Base-by-base conservation (phyloP, 2,797 vertebrate genomes). In the Heterohyrax brucei region DNA sequence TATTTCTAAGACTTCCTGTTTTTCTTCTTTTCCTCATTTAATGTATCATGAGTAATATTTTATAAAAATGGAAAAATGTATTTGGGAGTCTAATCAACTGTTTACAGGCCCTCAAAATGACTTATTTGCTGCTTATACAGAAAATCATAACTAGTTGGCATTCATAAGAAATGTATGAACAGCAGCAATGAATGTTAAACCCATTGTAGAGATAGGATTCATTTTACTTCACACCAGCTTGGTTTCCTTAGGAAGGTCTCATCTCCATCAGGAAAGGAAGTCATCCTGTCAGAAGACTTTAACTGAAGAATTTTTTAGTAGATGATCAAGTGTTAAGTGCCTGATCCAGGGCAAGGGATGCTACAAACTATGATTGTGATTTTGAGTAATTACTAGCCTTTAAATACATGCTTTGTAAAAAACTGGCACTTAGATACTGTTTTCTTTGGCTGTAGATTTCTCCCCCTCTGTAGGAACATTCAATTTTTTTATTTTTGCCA, bases 41-140 rank as follows among this genome's bases (percentile, higher is more conserved):
- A 53, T 96, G 28, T 73, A 92, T 95, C 83, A 94, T 84, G 77
- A 92, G 73, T 93, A 84, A 33, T 91, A 76, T 46, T 97, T 97
- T 95, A 83, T 89, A 93, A 94, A 95, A 95, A 39, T 88, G 59
- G 72, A 64, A 93, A 46, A 91, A 66, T 75, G 33, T 56, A 59
- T 66, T 77, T 94, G 62, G 33, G 88, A 30, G 91, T 95, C 78
- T 95, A 94, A n/a, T 81, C 39, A 95, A 89, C 50, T 93, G n/a
- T 93, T 87, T 53, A 50, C 22, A 44, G 68, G 75, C 62, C 77
- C 77, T 95, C 81, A 78, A 92, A 91, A 75, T 53, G 85, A 64
- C 44, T 92, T 21, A 94, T 70, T 72, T 76, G 53, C 83, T 84
- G 33, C 88, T 93, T 88, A 33, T 90, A 79, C 87, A 89, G 87